Evolutionary conservation across 2,888 invertebrate species (phyloP).

Genomic region (Cerastis rubricosa): DNA sequence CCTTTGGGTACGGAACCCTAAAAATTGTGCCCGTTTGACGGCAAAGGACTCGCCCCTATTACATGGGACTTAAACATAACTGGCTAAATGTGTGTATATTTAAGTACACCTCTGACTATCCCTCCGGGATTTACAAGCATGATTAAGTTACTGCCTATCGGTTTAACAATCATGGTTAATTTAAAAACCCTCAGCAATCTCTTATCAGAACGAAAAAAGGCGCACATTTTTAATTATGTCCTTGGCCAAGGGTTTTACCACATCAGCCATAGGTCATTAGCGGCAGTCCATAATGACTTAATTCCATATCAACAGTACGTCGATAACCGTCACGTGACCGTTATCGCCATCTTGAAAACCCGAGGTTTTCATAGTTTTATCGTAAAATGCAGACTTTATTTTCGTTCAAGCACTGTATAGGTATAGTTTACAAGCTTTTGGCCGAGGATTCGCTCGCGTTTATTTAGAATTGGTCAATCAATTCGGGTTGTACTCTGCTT

Average conservation of each 20-base stretch:
- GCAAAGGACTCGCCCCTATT: no score
- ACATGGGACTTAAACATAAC: no score
- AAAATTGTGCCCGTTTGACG: no score
- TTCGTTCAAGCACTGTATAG: constrained; percentile 40
- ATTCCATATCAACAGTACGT: constrained; percentile 39
- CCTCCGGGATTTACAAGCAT: background rate
- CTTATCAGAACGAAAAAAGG: constrained; percentile 11
- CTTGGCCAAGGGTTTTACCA: constrained; percentile 20
- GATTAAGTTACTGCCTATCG: background rate
- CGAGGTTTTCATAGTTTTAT: constrained; percentile 45
- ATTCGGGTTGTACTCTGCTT: no score
- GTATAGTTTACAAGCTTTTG: background rate
- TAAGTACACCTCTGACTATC: background rate
- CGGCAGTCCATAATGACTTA: constrained; percentile 49
- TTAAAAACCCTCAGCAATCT: constrained; percentile 12
- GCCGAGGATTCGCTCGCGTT: no score
- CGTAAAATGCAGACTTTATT: constrained; percentile 55
- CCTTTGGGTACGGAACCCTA: no score
- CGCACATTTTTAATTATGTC: constrained; percentile 38
- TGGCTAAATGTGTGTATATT: no score
- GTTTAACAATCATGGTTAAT: background rate
- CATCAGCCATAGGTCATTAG: constrained; percentile 37
- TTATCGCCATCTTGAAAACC: constrained; percentile 51
- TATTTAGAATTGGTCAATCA: no score
- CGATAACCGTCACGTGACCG: constrained; percentile 45